Evolutionary conservation across 2,797 vertebrate genomes (phyloP).

Genomic region (Lithobates pipiens): DNA sequence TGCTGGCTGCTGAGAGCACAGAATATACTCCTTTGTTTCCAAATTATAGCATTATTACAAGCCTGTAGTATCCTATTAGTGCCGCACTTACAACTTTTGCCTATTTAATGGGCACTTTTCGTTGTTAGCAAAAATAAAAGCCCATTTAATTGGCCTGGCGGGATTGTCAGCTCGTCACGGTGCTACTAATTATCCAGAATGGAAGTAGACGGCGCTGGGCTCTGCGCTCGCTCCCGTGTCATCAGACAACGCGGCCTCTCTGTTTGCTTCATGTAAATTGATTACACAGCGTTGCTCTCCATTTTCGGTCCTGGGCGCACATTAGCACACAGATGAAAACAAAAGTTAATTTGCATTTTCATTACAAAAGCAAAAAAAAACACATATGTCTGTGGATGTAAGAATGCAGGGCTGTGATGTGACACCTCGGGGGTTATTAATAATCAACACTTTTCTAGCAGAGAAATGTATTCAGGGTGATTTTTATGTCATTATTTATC

Average conservation of each 20-base stretch:
- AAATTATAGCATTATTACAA: too few species aligned
- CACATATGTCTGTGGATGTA: too few species aligned
- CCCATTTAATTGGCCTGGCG: conserved; percentile 3
- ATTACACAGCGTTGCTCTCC: neutral
- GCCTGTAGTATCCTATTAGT: neutral
- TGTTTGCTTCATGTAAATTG: conserved; percentile 4
- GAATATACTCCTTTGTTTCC: too few species aligned
- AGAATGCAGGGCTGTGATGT: too few species aligned
- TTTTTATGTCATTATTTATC: too few species aligned
- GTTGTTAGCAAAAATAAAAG: neutral
- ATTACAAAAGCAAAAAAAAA: too few species aligned
- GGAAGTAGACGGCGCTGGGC: neutral
- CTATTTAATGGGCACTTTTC: neutral
- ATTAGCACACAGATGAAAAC: too few species aligned
- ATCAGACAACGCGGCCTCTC: neutral
- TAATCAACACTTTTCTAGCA: too few species aligned
- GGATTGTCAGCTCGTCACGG: neutral
- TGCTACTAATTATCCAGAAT: neutral
- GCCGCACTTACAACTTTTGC: neutral
- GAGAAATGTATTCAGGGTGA: too few species aligned
- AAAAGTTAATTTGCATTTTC: too few species aligned
- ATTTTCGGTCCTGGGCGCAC: neutral
- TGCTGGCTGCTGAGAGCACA: too few species aligned
- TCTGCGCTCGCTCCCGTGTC: neutral
- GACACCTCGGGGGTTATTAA: too few species aligned